Conservation (phyloP, 2,113 vertebrate species). For the Hemichromis elongatus region DNA sequence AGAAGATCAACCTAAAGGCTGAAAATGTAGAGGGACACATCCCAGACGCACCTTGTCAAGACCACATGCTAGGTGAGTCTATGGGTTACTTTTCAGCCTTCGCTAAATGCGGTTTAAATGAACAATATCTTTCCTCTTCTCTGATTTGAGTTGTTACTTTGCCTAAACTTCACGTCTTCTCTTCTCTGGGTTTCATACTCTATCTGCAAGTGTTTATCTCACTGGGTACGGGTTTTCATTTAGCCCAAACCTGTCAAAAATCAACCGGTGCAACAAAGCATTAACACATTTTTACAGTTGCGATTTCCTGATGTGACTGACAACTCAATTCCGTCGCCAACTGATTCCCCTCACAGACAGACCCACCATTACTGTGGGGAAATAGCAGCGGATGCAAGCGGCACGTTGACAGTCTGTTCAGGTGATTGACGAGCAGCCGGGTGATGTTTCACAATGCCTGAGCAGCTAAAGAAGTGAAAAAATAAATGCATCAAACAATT, state of each 20-base stretch:
- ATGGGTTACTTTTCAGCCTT: not conserved
- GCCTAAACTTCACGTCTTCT: not conserved
- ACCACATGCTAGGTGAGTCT: conserved; percentile 80
- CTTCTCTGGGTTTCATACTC: not conserved
- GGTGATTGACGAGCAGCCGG: conserved; percentile 32
- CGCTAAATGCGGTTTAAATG: not conserved
- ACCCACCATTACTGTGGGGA: conserved; percentile 5
- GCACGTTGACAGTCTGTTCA: conserved; percentile 3
- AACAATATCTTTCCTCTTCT: not conserved
- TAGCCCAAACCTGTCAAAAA: conserved; percentile 10
- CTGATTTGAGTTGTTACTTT: not conserved
- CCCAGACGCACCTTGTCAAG: conserved; percentile 77
- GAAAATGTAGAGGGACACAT: conserved; percentile 74
- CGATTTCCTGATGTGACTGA: conserved; percentile 39
- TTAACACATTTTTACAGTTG: conserved; percentile 16
- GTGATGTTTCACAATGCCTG: conserved; percentile 19
- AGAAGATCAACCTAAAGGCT: conserved; percentile 67
- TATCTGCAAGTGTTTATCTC: not conserved
- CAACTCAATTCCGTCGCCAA: conserved; percentile 15
- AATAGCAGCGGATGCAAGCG: not conserved
- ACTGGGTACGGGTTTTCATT: not conserved
- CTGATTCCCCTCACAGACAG: not conserved
- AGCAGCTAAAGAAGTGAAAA: not conserved
- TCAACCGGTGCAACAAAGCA: conserved; percentile 19
- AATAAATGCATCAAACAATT: conserved; percentile 1